These are phyloP conservation scores for Rhinichthys klamathensis DNA, from an alignment of 2,113 vertebrate genomes.

Conservation along the genomic window DNA sequence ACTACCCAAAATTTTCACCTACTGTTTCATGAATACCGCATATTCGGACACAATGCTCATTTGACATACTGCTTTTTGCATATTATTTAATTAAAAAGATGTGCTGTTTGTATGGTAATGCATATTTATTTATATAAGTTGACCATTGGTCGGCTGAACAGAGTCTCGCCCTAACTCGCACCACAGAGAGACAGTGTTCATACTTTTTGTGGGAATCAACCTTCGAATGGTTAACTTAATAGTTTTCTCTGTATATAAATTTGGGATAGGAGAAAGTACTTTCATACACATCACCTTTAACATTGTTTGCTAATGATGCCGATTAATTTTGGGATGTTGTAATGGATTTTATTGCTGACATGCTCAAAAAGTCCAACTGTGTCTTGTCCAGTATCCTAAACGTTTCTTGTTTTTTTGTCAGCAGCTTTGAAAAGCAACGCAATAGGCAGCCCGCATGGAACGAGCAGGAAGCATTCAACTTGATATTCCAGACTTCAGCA, in stretches of 20 bases:
- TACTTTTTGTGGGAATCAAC: not conserved
- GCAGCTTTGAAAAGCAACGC: slow-evolving; percentile 37
- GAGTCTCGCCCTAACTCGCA: not conserved
- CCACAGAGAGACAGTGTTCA: not conserved
- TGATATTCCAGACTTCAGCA: slow-evolving; percentile 98
- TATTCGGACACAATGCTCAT: not conserved
- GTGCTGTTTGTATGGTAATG: not conserved
- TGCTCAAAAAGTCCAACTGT: not conserved
- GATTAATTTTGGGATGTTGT: too few relatives aligned
- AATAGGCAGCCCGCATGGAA: slow-evolving; percentile 84
- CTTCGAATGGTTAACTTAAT: not conserved
- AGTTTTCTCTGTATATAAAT: not conserved
- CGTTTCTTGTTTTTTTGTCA: slow-evolving; percentile 8
- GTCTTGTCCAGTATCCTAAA: not conserved
- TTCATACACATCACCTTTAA: not conserved
- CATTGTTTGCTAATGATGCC: not conserved
- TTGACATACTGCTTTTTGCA: not conserved
- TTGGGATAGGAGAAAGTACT: not conserved
- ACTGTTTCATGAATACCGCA: not conserved
- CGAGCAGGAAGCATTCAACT: slow-evolving; percentile 93
- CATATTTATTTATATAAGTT: not conserved
- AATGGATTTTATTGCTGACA: not conserved
- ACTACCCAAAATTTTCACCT: not conserved
- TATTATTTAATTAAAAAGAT: not conserved
- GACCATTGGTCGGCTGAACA: not conserved